Base-by-base conservation (phyloP, 2,888 invertebrate species). In the Chrysolina americana region DNA sequence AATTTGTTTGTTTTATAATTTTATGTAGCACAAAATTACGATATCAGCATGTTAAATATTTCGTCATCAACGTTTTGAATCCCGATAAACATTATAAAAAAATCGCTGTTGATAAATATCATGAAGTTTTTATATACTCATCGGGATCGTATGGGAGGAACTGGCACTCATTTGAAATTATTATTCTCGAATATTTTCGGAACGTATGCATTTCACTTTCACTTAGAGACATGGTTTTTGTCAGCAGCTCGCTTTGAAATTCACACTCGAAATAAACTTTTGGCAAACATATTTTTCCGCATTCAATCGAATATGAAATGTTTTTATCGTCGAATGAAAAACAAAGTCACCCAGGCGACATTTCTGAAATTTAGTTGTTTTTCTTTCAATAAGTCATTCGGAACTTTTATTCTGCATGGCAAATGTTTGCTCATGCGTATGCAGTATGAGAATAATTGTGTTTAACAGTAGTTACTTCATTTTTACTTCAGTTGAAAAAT, bases 141-240 rank as follows among this genome's bases (percentile, higher is more conserved):
- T 28, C 8, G 3, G 36, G 4, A 8, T 36, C 36, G 4, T 36
- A 36, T 6, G 4, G 36, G 36, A 3, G 36, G 8, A 36, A 36
- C 36, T 36, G 36, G 8, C 36, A 36, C 36, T 36, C 8, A 36
- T 36, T 36, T 36, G 36, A 23, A 15, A 56, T 56, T 56, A 23
- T 56, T 23, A 23, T 56, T 13, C 19, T 23, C 56, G n/a, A 11
- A 13, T 23, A 56, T 19, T 56, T 56, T 56, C 13, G 15, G 36
- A 65, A 41, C 15, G 17, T 65, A 41, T 21, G 65, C 41, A 65
- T 65, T 44, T 65, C 65, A 65, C 41, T 65, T 64, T 65, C 15
- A 17, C 9, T 28, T n/a, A 53, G 15, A 53, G 21, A 53, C 53
- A 53, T 21, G 53, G 13, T 23, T 53, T 53, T 21, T 11, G 53